Conservation (phyloP, 2,888 invertebrate genomes). For the Cyaniris semiargus region DNA sequence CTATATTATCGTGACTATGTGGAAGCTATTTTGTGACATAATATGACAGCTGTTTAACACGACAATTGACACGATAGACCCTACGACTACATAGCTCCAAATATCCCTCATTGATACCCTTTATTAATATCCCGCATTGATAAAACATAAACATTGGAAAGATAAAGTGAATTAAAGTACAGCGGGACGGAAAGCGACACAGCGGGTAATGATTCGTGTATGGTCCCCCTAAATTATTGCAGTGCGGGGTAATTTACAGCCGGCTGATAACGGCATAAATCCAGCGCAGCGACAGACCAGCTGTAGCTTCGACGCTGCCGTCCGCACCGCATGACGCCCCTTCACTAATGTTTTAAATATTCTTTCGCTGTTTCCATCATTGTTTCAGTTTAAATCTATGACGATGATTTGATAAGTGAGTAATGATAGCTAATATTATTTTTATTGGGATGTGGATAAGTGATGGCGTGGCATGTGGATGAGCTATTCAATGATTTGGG, state of each 20-base stretch:
- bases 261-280: conserved; percentile 78
- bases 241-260: conserved; percentile 74
- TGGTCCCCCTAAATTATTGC: conserved; percentile 78
- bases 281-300: conserved; percentile 62
- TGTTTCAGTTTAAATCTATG: background rate
- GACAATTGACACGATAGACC: too few species aligned
- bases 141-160: conserved; percentile 55
- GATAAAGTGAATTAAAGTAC: conserved; percentile 75
- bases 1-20: too few species aligned
- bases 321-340: conserved; percentile 69
- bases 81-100: too few species aligned
- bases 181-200: conserved; percentile 55
- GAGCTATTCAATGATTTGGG: too few species aligned
- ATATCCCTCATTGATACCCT: background rate
- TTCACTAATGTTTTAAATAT: conserved; percentile 55
- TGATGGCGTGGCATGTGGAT: too few species aligned
- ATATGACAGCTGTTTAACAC: too few species aligned
- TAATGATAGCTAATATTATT: background rate
- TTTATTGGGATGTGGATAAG: too few species aligned
- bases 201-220: conserved; percentile 79
- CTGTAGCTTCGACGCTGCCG: conserved; percentile 65
- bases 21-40: too few species aligned
- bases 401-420: background rate
- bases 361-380: conserved; percentile 35
- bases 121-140: conserved; percentile 33